Evolutionary conservation across 2,113 vertebrate species (phyloP), one percentile per base, ranked within the genome.

Genomic region (Kryptolebias marmoratus): DNA sequence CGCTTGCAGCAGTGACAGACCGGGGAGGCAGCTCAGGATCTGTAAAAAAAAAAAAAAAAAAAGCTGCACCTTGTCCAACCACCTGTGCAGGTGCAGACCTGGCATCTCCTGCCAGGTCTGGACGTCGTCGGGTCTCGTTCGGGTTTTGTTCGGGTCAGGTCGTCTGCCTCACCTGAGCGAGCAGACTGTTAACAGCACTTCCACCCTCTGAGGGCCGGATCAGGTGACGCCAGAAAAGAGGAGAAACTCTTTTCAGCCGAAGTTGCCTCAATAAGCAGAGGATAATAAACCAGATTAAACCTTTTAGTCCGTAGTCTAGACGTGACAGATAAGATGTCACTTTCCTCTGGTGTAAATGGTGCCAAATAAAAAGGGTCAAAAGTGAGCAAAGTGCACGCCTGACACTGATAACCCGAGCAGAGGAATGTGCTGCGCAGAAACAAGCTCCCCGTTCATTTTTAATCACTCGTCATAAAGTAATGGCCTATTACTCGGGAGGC

Each of bases 151-250:
- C 22, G 22, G 22, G 22, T 22, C 22, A 22, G 22, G 22, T 22
- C 22, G 22, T 22, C 22, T 22, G 22, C 73, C 61, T 64, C 4
- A 9, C 12, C 63, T 75, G 65, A 54, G 57, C 45, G 62, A 49
- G 58, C 48, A 69, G 53, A 68, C 64, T 31, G 58, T 78, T 64
- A n/a, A 77, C 36, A 53, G 84, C 86, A 86, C 88, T 84, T 85
- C 90, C 80, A 15, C 79, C 57, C 12, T 50, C 69, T 32, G 77
- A 81, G 85, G 42, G 58, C 61, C 36, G 3, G 22, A 30, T 70
- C 64, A 47, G 36, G 32, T 64, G 2, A 31, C 59, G 14, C 54
- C 30, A 22, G 22, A 22, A 22, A 22, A 22, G 22, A 22, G 22
- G 22, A 22, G 22, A 22, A 22, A 22, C 22, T 22, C 22, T 22